Evolutionary conservation across 2,797 vertebrate species (phyloP).

Genomic region (Gadopsis marmoratus): DNA sequence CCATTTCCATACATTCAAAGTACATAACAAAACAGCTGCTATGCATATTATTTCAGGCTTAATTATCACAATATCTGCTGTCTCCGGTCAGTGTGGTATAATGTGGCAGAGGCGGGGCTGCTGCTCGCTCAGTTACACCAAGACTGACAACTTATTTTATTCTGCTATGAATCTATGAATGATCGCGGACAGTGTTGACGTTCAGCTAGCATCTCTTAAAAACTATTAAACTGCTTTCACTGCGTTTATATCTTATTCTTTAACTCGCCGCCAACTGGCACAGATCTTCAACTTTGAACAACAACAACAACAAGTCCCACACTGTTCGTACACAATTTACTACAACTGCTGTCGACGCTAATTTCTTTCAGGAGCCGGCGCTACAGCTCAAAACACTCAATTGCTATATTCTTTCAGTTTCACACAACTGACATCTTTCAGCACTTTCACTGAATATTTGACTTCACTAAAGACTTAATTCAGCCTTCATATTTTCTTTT

Average conservation of each 20-base stretch:
- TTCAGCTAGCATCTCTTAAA: neutral
- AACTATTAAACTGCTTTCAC: neutral
- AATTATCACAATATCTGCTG: constrained; percentile 4
- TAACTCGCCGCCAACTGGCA: neutral
- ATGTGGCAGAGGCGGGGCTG: too few relatives aligned
- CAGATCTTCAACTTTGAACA: neutral
- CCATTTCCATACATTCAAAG: constrained; percentile 28
- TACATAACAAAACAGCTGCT: constrained; percentile 2
- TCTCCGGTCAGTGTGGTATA: neutral
- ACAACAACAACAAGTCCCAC: neutral
- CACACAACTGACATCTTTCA: too few relatives aligned
- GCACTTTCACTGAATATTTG: too few relatives aligned
- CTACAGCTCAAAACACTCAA: too few relatives aligned
- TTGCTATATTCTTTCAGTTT: neutral
- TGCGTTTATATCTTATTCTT: neutral
- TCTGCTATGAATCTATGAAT: neutral
- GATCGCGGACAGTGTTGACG: neutral
- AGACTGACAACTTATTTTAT: neutral
- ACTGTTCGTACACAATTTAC: neutral
- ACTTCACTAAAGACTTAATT: too few relatives aligned
- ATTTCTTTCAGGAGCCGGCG: too few relatives aligned
- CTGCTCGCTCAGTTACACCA: neutral
- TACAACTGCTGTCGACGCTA: neutral
- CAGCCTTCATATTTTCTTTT: too few relatives aligned
- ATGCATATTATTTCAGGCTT: neutral